Evolutionary conservation across 2,113 vertebrate genomes (phyloP).

Genomic region (Pica pica): DNA sequence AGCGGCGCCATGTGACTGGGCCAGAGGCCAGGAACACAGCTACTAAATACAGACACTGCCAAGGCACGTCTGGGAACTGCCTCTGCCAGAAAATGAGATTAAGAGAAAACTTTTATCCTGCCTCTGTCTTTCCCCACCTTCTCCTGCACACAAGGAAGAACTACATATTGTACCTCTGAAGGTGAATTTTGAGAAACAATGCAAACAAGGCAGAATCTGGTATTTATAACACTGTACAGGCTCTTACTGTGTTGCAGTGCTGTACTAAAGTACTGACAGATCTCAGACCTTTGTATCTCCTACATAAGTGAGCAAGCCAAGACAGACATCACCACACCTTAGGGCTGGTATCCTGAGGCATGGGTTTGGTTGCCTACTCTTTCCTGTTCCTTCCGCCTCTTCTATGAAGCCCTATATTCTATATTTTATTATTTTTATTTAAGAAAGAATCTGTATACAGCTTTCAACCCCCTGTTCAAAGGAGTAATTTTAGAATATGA

Average conservation of each 20-base stretch:
- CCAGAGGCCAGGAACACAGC: conserved; percentile 20
- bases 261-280: neutral
- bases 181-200: neutral
- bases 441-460: neutral
- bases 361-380: neutral
- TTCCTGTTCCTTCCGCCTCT: neutral
- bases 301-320: neutral
- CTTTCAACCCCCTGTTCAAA: neutral
- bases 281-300: neutral
- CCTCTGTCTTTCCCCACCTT: neutral
- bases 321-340: neutral
- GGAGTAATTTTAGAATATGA: neutral
- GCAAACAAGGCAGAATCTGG: neutral
- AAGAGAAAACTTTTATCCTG: neutral
- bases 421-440: neutral
- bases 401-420: neutral
- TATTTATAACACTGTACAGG: neutral
- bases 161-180: neutral
- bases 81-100: conserved; percentile 1
- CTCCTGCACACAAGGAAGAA: neutral
- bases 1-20: conserved; percentile 32
- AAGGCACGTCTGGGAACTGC: conserved; percentile 33
- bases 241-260: neutral
- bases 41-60: conserved; percentile 32
- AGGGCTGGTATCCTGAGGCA: neutral